Percentiles rank a stretch among this genome's conserved stretches.
phyloP scores from a whole-genome alignment of 2,888 invertebrate genomes.

The Leptogaster cylindrica region DNA sequence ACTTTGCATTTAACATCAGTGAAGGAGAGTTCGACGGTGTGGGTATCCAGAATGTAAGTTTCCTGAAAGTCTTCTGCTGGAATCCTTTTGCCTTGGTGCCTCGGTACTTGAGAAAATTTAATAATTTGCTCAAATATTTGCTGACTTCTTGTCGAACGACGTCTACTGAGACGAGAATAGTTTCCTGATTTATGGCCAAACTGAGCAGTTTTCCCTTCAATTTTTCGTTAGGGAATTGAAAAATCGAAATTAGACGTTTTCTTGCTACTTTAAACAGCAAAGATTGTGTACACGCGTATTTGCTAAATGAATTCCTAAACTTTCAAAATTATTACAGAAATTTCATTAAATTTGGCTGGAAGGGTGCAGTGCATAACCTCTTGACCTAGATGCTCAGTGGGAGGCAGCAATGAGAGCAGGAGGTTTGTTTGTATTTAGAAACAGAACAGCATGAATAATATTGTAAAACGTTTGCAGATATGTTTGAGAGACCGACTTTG shows the following conservation, averaged over 20 bases:
- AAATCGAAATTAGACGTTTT: constrained; percentile 3
- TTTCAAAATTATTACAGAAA: neutral
- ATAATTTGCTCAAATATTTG: constrained; percentile 41
- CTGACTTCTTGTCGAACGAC: constrained; percentile 31
- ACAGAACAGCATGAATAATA: too few relatives aligned
- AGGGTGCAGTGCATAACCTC: too few relatives aligned
- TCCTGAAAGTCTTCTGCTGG: constrained; percentile 26
- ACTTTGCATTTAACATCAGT: constrained; percentile 38
- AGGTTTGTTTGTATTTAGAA: too few relatives aligned
- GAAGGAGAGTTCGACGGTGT: neutral
- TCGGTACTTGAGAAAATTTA: constrained; percentile 38
- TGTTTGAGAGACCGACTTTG: too few relatives aligned
- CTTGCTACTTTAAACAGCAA: constrained; percentile 15
- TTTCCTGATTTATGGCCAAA: constrained; percentile 28
- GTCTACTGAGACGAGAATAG: constrained; percentile 23
- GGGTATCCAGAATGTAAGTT: constrained; percentile 24
- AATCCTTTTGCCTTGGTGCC: constrained; percentile 27
- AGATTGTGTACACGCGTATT: constrained; percentile 24
- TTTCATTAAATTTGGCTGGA: constrained; percentile 2
- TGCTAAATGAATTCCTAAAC: neutral
- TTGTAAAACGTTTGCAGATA: too few relatives aligned
- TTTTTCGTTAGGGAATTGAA: constrained; percentile 1
- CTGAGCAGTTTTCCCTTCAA: neutral
- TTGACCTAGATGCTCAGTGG: too few relatives aligned
- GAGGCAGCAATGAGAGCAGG: too few relatives aligned